Percentiles rank a stretch among this genome's conserved stretches.
phyloP scores from a whole-genome alignment of 1,140 invertebrate species.

The Temnothorax nylanderi region DNA sequence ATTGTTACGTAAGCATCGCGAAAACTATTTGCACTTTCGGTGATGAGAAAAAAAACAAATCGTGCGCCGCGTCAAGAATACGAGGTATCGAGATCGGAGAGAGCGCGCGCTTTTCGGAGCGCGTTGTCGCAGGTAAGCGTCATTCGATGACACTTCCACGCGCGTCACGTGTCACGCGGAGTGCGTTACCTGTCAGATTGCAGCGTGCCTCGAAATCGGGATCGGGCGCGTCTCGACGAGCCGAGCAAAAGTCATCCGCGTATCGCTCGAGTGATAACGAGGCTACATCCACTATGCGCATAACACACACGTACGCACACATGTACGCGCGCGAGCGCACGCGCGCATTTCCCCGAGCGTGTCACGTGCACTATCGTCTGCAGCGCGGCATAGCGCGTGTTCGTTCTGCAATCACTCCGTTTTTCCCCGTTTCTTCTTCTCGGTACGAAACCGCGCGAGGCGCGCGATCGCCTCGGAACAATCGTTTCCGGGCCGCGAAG shows the following conservation, averaged over 20 bases:
- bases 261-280: constrained; percentile 55
- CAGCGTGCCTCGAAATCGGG: constrained; percentile 45
- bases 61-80: not conserved
- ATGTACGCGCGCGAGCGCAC: not conserved
- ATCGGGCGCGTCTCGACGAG: constrained; percentile 61
- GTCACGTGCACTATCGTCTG: constrained; percentile 20
- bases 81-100: not conserved
- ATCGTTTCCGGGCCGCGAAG: not conserved
- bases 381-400: constrained; percentile 7
- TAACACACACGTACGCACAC: no score
- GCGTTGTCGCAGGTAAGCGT: constrained; percentile 32
- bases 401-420: not conserved
- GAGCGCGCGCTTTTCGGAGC: constrained; percentile 45
- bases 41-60: not conserved
- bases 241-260: constrained; percentile 57
- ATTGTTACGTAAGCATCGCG: not conserved
- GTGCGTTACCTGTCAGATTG: constrained; percentile 69
- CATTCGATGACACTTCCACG: constrained; percentile 39
- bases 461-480: not conserved
- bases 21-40: not conserved
- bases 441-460: not conserved
- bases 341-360: not conserved
- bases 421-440: not conserved
- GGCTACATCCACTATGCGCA: not conserved
- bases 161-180: constrained; percentile 59